Evolutionary conservation across 2,888 invertebrate species (phyloP), one percentile per base, ranked within the genome.

Genomic region (Spodoptera exigua): DNA sequence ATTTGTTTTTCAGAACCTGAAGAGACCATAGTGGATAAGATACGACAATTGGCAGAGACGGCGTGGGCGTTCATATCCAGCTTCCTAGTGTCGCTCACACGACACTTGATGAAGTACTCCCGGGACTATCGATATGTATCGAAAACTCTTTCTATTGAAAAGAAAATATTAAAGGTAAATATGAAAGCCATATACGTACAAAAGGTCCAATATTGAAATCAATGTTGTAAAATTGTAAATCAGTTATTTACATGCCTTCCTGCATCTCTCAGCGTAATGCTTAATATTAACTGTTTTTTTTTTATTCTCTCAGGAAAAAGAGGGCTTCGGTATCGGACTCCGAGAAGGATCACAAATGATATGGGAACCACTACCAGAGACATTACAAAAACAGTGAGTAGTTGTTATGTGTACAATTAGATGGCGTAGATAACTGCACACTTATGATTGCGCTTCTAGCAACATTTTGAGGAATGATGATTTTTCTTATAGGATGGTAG

Each of bases 111-210:
- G 94, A 95, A 95, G 78, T 96, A 98, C 80, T 99, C 99, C 0
- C 95, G 97, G 54, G 99, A 99, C 89, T 99, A 99, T 91, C 96
- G 99, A 83, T 99, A 98, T 86, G 98, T 99, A 0, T 97, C 99
- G 18, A 96, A 96, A 74, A 97, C 98, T 27, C 95, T 99, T 54
- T 96, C 97, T 0, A 95, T 96, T 63, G 99, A 99, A 86, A 99
- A 99, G 92, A 97, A 96, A 88, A 92, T 96, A 56, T 91, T 99
- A 1, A 99, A 98, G 95, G 98, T 97, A 89, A 71, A 14, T 17
- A 12, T 10, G 5, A 21, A 5, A n/a, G n/a, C n/a, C n/a, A n/a
- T n/a, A n/a, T n/a, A n/a, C n/a, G n/a, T n/a, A n/a, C n/a, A n/a
- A n/a, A n/a, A n/a, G n/a, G n/a, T n/a, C n/a, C n/a, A n/a, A n/a